Evolutionary conservation across 2,113 vertebrate genomes (phyloP).

Genomic region (Ardeotis arabs): DNA sequence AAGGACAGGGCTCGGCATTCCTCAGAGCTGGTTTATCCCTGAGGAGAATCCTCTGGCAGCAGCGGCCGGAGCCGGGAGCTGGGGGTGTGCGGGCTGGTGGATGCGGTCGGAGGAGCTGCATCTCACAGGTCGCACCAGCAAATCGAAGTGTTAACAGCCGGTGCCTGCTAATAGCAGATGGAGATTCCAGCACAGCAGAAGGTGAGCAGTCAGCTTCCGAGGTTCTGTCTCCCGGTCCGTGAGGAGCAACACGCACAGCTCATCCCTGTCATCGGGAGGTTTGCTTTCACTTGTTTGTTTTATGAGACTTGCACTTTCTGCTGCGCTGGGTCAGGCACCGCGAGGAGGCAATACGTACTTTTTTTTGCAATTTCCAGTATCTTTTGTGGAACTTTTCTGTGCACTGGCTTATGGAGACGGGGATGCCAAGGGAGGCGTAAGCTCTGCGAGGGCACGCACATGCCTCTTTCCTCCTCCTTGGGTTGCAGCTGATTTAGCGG

Average conservation of each 20-base stretch:
- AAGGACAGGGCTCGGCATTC: accelerated
- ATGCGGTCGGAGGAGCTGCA: accelerated
- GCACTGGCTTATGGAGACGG: neutral
- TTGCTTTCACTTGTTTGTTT: neutral
- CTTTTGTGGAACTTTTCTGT: accelerated
- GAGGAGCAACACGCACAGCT: accelerated
- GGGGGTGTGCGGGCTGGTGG: accelerated
- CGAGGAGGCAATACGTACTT: neutral
- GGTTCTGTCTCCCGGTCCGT: accelerated
- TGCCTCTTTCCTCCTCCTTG: neutral
- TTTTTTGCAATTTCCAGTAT: accelerated
- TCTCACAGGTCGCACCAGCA: neutral
- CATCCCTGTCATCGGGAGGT: neutral
- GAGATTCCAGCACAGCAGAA: neutral
- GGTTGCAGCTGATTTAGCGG: neutral
- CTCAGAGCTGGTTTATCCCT: accelerated
- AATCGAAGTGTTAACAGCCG: neutral
- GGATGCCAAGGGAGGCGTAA: neutral
- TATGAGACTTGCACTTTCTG: neutral
- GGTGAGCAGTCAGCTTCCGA: accelerated
- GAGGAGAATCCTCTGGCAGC: neutral
- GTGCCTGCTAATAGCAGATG: neutral
- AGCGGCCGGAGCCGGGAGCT: accelerated
- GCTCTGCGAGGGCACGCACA: accelerated
- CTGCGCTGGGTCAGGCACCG: neutral